Base-by-base conservation (phyloP, 2,797 vertebrate species). In the Prunella strophiata region DNA sequence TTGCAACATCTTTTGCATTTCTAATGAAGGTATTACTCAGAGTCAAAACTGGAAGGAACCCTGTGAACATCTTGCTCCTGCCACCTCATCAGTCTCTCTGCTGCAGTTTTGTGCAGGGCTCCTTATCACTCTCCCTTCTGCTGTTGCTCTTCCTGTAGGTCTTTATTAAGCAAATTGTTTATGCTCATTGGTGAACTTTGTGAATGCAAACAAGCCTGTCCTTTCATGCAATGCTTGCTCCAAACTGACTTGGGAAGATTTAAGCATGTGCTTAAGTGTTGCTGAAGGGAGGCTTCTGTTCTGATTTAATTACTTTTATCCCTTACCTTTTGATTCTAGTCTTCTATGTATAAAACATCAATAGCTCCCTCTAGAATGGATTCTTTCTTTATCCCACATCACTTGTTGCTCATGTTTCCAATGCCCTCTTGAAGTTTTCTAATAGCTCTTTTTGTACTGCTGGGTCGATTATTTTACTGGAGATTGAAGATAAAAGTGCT, bases 401-500 rank as follows among this genome's bases (percentile, higher is more conserved):
- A 93, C 89, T 70, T 94, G 91, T 88, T 96, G 87, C 87, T 92
- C 4, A 0, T 79, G 70, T 93, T 92, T 95, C 92, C 94, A 93
- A 67, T 82, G 89, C 36, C 65, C 43, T 92, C 87, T 78, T 63
- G 70, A 93, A 95, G 79, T 82, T 95, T 91, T 92, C 85, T 94
- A 93, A 92, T 76, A 91, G 91, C 74, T 94, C 91, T 90, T 92
- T 95, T 89, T 89, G 85, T 92, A 88, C 73, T 78, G 63, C 74
- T 84, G 57, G 62, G 82, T 89, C 91, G 85, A 89, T 97, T 96
- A 92, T 94, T 96, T 85, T 89, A 88, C 87, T 95, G 85, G 76
- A 95, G 89, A 96, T 93, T 94, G 94, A 93, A 96, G 88, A 96
- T 94, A 93, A 94, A 96, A 93, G 82, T 86, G 67, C 70, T 92